Conservation (phyloP, 2,797 vertebrate genomes). For the Danio jaintianensis region DNA sequence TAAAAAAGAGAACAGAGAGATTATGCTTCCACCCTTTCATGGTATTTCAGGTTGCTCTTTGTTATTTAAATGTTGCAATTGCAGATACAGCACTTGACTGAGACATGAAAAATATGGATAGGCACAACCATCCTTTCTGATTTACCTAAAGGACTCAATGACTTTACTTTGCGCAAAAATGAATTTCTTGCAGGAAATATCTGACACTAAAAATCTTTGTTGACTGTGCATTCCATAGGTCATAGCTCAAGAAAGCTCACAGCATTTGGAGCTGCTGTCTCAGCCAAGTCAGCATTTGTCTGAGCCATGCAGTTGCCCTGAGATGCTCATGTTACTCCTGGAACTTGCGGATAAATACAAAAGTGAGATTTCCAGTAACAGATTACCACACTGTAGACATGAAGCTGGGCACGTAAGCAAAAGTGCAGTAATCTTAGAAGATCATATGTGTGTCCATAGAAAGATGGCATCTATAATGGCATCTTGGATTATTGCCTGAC, state of each 20-base stretch:
- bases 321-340: constrained; percentile 67
- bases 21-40: constrained; percentile 10
- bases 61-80: background rate
- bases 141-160: background rate
- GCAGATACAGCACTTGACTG: background rate
- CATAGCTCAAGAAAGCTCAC: constrained; percentile 68
- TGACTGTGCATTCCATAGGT: constrained; percentile 75
- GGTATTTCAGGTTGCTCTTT: constrained; percentile 11
- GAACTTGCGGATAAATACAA: constrained; percentile 3
- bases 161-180: constrained; percentile 9
- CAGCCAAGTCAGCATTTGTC: constrained; percentile 78
- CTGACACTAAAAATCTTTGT: constrained; percentile 41
- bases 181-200: constrained; percentile 33
- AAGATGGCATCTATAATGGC: background rate
- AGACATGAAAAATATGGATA: background rate
- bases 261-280: constrained; percentile 67
- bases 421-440: constrained; percentile 7
- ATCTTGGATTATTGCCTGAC: background rate
- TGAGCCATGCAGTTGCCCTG: constrained; percentile 67
- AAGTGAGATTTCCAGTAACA: background rate
- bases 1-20: background rate
- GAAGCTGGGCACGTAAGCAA: constrained; percentile 3
- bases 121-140: too few relatives aligned
- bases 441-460: background rate
- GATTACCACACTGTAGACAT: background rate